These are phyloP conservation scores for Mercenaria mercenaria DNA, from an alignment of 1,140 invertebrate species.

Conservation along the genomic window DNA sequence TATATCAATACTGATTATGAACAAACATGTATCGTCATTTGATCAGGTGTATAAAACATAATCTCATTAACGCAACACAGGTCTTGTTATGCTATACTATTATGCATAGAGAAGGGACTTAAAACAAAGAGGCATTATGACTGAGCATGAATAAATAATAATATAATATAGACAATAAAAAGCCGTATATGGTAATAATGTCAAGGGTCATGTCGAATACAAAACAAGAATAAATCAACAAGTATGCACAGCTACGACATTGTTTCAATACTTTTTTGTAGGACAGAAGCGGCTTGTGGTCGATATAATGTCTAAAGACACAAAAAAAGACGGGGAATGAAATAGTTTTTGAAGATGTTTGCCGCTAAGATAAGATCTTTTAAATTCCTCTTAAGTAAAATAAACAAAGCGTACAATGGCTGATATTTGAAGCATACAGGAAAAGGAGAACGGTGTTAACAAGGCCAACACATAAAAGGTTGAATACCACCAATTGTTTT, in stretches of 20 bases:
- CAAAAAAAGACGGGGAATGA: neutral
- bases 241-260: neutral
- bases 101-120: slow-evolving; percentile 24
- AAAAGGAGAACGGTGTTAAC: slow-evolving; percentile 25
- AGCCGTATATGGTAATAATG: neutral
- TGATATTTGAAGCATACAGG: neutral
- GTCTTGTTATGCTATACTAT: neutral
- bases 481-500: neutral
- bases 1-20: slow-evolving; percentile 9
- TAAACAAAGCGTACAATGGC: neutral
- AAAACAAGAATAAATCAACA: neutral
- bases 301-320: neutral
- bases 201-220: neutral
- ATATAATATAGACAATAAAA: slow-evolving; percentile 13
- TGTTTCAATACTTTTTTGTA: neutral
- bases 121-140: slow-evolving; percentile 38
- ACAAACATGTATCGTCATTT: neutral
- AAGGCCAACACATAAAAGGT: neutral
- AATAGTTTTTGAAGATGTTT: neutral
- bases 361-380: neutral
- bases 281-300: neutral
- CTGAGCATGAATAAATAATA: slow-evolving; percentile 62
- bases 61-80: slow-evolving; percentile 23
- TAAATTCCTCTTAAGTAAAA: neutral
- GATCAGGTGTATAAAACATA: slow-evolving; percentile 29